A percentile compares a stretch with the other conserved stretches of the same genome.
phyloP scores from a whole-genome alignment of 1,140 invertebrate genomes.

The Macrobrachium nipponense region DNA sequence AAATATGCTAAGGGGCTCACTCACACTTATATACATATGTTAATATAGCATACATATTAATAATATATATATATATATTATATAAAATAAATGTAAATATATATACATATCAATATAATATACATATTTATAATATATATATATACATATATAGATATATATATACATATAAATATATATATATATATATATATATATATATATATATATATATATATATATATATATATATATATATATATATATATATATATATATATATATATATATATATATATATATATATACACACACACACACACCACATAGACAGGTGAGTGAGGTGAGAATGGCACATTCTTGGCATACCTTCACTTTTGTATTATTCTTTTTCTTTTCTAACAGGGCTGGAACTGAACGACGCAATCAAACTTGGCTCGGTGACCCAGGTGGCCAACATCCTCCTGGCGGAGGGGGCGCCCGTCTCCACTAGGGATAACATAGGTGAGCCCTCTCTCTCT shows the following conservation, averaged over 20 bases:
- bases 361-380: too few species aligned
- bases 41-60: background rate
- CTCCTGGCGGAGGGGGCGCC: background rate
- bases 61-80: background rate
- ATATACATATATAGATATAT: background rate
- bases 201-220: conserved; percentile 11
- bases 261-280: background rate
- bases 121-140: background rate
- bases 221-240: background rate
- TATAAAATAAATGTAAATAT: conserved; percentile 1
- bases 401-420: background rate
- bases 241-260: background rate
- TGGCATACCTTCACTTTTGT: background rate
- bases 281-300: conserved; percentile 27
- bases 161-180: background rate
- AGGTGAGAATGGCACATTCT: background rate
- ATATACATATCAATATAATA: background rate
- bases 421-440: background rate
- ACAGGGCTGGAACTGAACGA: background rate
- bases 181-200: conserved; percentile 20
- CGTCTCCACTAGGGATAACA: background rate
- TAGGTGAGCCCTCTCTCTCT: background rate
- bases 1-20: background rate
- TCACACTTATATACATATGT: background rate
- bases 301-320: background rate